Base-by-base conservation (phyloP, 2,888 invertebrate species). In the Tinea trinotella region DNA sequence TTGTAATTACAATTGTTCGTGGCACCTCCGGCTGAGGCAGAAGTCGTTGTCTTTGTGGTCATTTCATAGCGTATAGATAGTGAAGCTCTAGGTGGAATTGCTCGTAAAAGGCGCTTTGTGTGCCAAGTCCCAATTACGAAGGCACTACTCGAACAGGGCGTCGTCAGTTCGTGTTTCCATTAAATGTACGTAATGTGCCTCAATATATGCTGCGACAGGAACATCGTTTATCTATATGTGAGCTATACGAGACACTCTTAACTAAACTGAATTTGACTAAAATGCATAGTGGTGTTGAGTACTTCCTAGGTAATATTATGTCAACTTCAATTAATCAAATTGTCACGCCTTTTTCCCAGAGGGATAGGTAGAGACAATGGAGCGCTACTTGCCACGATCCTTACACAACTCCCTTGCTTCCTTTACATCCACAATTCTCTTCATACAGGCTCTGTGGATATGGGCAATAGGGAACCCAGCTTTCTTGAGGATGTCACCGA, bases 101-200 rank as follows among this genome's bases (percentile, higher is more conserved):
- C 64, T 71, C 67, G 73, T 72, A 74, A 76, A 77, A 74, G 71
- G 70, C 65, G 63, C 59, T 53, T 53, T 65, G 60, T 64, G 67
- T 71, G 70, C 71, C 70, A 68, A 71, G 64, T 67, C 64, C 65
- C 73, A 74, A 76, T 78, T 74, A 77, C 71, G 61, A 57, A 24
- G 35, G 53, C 53, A 36, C 40, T 40, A 53, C 36, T 20, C 17
- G 53, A 53, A 12, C 36, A 7, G 53, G 15, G 40, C 53, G 22
- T n/a, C n/a, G n/a, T 36, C 36, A 20, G 53, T 53, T 35, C 40
- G 40, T 53, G 53, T 40, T 13, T 18, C 53, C 40, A 40, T 53
- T 53, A 53, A 50, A 50, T 15, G 19, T 48, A 20, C 48, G 18
- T 20, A 48, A 48, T 48, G 24, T 19, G 48, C 18, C 48, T 24